Conservation (phyloP, 2,888 invertebrate genomes). For the Ochlodes sylvanus region DNA sequence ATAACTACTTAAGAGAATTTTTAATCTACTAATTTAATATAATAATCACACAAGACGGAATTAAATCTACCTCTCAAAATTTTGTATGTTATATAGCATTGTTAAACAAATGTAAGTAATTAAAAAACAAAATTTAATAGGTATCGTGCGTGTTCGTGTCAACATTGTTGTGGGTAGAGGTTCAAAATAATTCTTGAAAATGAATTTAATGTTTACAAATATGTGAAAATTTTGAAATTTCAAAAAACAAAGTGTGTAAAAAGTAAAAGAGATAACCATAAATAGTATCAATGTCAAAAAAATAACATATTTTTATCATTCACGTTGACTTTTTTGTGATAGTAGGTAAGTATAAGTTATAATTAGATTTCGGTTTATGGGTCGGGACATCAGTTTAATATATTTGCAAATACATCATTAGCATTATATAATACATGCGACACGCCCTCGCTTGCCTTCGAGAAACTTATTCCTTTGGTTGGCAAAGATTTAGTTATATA, state of each 20-base stretch:
- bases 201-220: conserved; percentile 1
- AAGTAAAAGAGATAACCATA: no score
- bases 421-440: no score
- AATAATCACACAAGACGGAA: conserved; percentile 14
- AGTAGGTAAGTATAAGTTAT: no score
- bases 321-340: no score
- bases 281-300: no score
- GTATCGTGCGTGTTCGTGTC: conserved; percentile 27
- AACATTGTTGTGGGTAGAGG: conserved; percentile 18
- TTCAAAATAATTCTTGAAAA: background rate
- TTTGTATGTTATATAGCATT: conserved; percentile 19
- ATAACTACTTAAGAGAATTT: conserved; percentile 9
- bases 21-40: conserved; percentile 10
- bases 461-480: no score
- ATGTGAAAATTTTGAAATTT: conserved; percentile 12
- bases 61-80: conserved; percentile 33
- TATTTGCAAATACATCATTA: no score
- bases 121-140: conserved; percentile 21
- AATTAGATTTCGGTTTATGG: no score
- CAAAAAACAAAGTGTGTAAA: background rate
- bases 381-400: no score
- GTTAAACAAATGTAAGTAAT: conserved; percentile 20
- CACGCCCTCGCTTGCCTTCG: no score
- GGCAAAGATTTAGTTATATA: no score
- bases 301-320: no score